Conservation (phyloP, 1,140 invertebrate species). For the Aphaenogaster ashmeadi region DNA sequence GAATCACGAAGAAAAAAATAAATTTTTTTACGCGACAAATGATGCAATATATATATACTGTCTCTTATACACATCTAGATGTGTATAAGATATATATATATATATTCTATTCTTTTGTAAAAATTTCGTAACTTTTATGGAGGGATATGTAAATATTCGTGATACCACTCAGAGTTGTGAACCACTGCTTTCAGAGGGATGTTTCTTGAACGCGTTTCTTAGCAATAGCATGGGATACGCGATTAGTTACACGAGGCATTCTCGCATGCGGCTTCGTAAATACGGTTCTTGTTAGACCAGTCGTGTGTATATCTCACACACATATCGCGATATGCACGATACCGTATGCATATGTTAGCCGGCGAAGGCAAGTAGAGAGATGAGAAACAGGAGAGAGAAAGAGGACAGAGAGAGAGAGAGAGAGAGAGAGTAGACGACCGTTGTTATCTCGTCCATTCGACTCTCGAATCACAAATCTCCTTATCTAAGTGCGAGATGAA, state of each 20-base stretch:
- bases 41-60: neutral
- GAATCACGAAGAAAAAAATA: neutral
- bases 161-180: neutral
- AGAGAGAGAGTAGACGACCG: neutral
- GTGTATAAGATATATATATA: too few species aligned
- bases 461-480: conserved; percentile 51
- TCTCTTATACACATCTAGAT: too few species aligned
- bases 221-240: conserved; percentile 36
- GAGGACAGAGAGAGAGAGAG: neutral
- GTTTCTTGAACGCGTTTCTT: conserved; percentile 48
- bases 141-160: neutral
- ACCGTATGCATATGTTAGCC: conserved; percentile 7
- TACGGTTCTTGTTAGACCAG: conserved; percentile 1
- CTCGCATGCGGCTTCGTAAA: conserved; percentile 33
- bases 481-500: conserved; percentile 59
- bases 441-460: conserved; percentile 55
- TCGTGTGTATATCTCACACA: neutral
- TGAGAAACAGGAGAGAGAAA: neutral
- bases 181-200: conserved; percentile 24
- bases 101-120: neutral
- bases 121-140: neutral
- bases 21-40: neutral
- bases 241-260: conserved; percentile 53
- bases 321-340: conserved; percentile 5
- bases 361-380: neutral